A percentile compares a stretch with the other conserved stretches of the same genome.
Conservation (phyloP, 2,113 vertebrate genomes). For the Neoarius graeffei region DNA sequence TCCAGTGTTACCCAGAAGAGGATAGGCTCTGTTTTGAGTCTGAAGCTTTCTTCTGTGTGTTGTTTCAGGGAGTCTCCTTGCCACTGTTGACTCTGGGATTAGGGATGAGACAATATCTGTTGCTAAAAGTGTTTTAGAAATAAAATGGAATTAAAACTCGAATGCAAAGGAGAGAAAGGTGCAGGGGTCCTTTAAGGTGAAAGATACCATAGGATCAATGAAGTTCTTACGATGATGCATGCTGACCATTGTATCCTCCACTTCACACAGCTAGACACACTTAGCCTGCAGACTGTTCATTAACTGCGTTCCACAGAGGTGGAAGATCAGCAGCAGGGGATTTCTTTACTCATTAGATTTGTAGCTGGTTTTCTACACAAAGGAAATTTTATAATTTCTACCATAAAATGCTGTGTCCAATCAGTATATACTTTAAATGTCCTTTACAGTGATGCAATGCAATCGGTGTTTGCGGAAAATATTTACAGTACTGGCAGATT, state of each 20-base stretch:
- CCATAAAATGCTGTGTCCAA: not conserved
- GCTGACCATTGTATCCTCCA: not conserved
- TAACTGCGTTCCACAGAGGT: not conserved
- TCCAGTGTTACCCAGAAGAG: not conserved
- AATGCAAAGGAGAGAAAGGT: not conserved
- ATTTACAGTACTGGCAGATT: conserved; percentile 1
- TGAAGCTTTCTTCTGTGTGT: not conserved
- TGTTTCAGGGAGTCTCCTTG: not conserved
- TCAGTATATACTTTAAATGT: not conserved
- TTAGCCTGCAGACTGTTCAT: not conserved
- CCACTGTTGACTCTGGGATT: not conserved
- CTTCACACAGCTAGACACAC: not conserved
- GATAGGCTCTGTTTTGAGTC: not conserved
- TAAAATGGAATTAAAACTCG: not conserved
- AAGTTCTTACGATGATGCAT: not conserved
- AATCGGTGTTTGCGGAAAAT: not conserved
- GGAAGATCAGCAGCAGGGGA: not conserved
- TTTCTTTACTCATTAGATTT: not conserved
- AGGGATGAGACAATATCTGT: not conserved
- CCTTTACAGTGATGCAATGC: not conserved
- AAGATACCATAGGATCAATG: not conserved
- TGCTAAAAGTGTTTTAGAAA: not conserved
- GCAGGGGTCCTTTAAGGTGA: not conserved
- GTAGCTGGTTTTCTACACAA: not conserved
- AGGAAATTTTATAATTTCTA: not conserved